Percentiles rank a stretch among this genome's conserved stretches.
These are phyloP conservation scores for Agrotis exclamationis DNA, from an alignment of 2,888 invertebrate species.

Conservation along the genomic window DNA sequence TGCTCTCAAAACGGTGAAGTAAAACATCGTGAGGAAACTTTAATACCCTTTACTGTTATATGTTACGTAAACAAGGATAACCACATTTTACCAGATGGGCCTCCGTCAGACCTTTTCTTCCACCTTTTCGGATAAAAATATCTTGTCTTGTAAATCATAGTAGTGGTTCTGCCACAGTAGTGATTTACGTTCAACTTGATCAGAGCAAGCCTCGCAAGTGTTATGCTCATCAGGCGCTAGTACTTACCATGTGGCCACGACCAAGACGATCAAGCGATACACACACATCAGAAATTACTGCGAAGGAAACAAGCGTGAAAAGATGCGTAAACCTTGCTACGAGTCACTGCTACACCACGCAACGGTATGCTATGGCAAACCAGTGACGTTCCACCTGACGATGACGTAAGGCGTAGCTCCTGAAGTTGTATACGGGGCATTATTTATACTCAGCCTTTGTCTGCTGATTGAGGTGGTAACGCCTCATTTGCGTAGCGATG, in stretches of 20 bases:
- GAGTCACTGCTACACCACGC: not conserved
- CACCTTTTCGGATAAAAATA: too few species aligned
- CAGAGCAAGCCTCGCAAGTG: conserved; percentile 27
- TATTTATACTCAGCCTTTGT: conserved; percentile 32
- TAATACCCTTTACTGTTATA: too few species aligned
- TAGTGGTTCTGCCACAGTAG: conserved; percentile 34
- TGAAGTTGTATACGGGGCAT: not conserved
- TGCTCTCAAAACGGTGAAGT: too few species aligned
- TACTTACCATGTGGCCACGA: too few species aligned
- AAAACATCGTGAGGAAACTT: too few species aligned
- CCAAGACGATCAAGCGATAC: not conserved
- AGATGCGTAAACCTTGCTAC: not conserved
- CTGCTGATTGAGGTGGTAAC: conserved; percentile 17
- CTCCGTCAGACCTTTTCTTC: too few species aligned
- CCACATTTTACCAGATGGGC: too few species aligned
- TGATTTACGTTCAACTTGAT: conserved; percentile 55
- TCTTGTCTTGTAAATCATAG: too few species aligned
- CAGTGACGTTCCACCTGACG: not conserved
- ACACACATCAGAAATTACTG: not conserved
- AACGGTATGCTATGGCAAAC: too few species aligned
- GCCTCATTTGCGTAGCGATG: not conserved
- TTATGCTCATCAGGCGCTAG: conserved; percentile 27
- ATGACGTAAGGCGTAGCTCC: not conserved
- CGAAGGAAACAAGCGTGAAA: not conserved
- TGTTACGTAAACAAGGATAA: too few species aligned